Conservation (phyloP, 2,888 invertebrate species). For the Lathronympha strigana region DNA sequence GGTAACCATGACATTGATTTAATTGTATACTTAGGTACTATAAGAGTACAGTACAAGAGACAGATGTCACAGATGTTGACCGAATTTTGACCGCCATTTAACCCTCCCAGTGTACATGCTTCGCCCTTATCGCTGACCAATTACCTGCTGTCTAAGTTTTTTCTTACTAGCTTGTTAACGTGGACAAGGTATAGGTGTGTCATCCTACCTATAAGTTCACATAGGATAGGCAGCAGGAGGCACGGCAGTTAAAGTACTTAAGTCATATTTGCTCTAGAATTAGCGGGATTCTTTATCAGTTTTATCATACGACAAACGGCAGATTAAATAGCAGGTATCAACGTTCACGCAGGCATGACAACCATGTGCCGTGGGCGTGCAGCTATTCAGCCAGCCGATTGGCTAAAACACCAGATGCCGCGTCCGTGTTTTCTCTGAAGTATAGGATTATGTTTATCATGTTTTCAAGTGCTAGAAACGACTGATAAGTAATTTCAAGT, state of each 20-base stretch:
- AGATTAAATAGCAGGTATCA: constrained; percentile 16
- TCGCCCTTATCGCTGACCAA: too few species aligned
- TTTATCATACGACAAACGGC: constrained; percentile 33
- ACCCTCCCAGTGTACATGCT: too few species aligned
- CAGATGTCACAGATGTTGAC: too few species aligned
- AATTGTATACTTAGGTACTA: too few species aligned
- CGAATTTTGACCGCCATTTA: too few species aligned
- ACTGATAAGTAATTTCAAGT: constrained; percentile 2
- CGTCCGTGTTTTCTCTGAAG: constrained; percentile 42
- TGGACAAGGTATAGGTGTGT: background rate
- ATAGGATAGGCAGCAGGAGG: constrained; percentile 51
- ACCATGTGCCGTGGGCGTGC: constrained; percentile 75
- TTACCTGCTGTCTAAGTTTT: too few species aligned
- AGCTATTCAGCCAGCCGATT: constrained; percentile 54
- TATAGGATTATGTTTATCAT: constrained; percentile 54
- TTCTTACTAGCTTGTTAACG: too few species aligned
- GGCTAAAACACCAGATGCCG: constrained; percentile 48
- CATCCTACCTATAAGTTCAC: background rate
- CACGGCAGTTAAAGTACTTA: constrained; percentile 61
- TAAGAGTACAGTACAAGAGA: too few species aligned
- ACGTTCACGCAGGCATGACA: constrained; percentile 58
- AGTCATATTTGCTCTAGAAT: constrained; percentile 57
- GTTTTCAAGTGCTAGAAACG: constrained; percentile 41
- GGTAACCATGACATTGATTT: too few species aligned
- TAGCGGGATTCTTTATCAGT: constrained; percentile 54